These are phyloP conservation scores for Heloderma charlesbogerti DNA, from an alignment of 2,113 vertebrate species.

Conservation along the genomic window DNA sequence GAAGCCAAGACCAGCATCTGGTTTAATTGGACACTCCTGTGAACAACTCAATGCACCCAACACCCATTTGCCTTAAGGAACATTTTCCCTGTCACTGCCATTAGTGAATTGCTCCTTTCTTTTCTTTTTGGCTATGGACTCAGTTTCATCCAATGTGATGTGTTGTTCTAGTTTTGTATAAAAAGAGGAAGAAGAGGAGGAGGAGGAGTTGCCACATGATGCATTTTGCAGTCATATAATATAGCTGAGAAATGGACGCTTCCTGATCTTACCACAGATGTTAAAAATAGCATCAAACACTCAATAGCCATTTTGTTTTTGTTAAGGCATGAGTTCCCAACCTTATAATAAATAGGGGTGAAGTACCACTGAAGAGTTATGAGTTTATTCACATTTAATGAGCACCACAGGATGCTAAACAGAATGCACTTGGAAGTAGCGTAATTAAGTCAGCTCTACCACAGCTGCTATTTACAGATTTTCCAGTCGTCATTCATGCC, in stretches of 20 bases:
- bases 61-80: neutral
- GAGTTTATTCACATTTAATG: neutral
- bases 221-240: too few species aligned
- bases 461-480: neutral
- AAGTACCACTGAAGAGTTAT: neutral
- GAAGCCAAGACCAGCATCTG: neutral
- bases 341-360: neutral
- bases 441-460: neutral
- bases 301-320: neutral
- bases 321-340: neutral
- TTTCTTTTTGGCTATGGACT: slow-evolving; percentile 7
- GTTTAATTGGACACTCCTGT: neutral
- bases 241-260: slow-evolving; percentile 9
- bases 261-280: slow-evolving; percentile 21
- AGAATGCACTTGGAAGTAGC: neutral
- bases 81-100: neutral
- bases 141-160: neutral
- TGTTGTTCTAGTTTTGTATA: neutral
- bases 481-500: neutral
- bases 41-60: neutral
- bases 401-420: neutral
- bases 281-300: neutral
- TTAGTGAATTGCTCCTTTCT: neutral
- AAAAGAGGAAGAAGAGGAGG: slow-evolving; percentile 10
- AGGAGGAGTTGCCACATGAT: too few species aligned